Conservation (phyloP, 1,140 invertebrate species). For the Adoxophyes honmai region DNA sequence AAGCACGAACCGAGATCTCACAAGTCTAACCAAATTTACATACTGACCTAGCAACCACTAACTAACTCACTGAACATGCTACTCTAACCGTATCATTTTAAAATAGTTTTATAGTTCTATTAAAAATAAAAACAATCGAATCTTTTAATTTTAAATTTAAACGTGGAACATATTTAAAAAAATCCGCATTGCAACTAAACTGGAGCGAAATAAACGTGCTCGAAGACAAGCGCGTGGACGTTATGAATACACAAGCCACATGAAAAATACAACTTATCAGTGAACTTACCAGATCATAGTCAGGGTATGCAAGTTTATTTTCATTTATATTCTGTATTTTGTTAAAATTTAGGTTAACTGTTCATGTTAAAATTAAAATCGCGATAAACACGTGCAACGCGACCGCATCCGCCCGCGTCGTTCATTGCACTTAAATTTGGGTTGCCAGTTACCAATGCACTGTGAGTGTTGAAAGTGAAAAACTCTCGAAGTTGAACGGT, state of each 20-base stretch:
- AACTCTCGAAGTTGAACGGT: no score
- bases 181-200: neutral
- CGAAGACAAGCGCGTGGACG: slow-evolving; percentile 33
- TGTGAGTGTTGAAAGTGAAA: neutral
- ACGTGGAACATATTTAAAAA: neutral
- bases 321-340: slow-evolving; percentile 14
- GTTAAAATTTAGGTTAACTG: slow-evolving; percentile 26
- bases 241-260: slow-evolving; percentile 14
- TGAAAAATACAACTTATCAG: neutral
- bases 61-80: no score
- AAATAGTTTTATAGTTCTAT: no score
- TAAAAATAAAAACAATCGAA: no score
- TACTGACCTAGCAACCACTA: slow-evolving; percentile 12
- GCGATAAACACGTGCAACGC: slow-evolving; percentile 41
- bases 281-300: slow-evolving; percentile 40
- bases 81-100: no score
- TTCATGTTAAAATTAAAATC: slow-evolving; percentile 24
- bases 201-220: slow-evolving; percentile 27
- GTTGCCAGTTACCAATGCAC: slow-evolving; percentile 16
- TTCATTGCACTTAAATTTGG: slow-evolving; percentile 39
- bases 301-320: neutral
- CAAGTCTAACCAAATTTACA: slow-evolving; percentile 1
- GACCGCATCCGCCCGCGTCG: slow-evolving; percentile 36
- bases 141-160: neutral
- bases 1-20: slow-evolving; percentile 3